These are phyloP conservation scores for Smutsia gigantea DNA, from an alignment of 2,797 vertebrate species.

Conservation along the genomic window DNA sequence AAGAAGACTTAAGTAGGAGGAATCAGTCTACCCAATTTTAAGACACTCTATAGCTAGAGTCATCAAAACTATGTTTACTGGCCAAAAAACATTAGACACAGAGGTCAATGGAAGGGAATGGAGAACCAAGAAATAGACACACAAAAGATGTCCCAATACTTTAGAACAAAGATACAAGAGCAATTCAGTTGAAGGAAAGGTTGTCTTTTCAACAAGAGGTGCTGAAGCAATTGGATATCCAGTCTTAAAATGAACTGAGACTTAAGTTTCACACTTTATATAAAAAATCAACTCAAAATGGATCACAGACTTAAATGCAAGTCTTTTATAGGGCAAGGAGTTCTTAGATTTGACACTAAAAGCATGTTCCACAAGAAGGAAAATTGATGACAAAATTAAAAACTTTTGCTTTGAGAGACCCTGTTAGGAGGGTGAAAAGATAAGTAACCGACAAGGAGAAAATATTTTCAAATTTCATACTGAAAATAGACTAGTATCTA, in stretches of 20 bases:
- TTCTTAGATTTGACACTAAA: not conserved
- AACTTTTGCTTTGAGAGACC: not conserved
- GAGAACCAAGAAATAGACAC: not conserved
- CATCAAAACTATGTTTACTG: not conserved
- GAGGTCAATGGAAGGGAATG: not conserved
- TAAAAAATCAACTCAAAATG: constrained; percentile 19
- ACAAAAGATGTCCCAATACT: not conserved
- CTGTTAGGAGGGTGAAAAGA: not conserved
- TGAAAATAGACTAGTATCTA: not conserved
- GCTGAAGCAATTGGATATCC: not conserved
- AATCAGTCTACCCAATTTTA: not conserved
- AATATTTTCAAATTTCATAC: not conserved
- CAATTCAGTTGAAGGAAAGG: not conserved
- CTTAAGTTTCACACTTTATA: not conserved
- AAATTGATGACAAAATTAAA: not conserved
- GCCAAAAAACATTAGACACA: not conserved
- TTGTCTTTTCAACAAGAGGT: not conserved
- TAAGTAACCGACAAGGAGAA: not conserved
- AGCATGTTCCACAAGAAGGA: not conserved
- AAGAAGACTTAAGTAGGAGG: not conserved
- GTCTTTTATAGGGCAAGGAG: not conserved
- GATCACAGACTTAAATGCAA: not conserved
- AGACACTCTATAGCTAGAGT: not conserved
- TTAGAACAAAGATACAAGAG: not conserved
- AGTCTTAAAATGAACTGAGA: not conserved